Base-by-base conservation (phyloP, 2,113 vertebrate genomes). In the Labrus mixtus region DNA sequence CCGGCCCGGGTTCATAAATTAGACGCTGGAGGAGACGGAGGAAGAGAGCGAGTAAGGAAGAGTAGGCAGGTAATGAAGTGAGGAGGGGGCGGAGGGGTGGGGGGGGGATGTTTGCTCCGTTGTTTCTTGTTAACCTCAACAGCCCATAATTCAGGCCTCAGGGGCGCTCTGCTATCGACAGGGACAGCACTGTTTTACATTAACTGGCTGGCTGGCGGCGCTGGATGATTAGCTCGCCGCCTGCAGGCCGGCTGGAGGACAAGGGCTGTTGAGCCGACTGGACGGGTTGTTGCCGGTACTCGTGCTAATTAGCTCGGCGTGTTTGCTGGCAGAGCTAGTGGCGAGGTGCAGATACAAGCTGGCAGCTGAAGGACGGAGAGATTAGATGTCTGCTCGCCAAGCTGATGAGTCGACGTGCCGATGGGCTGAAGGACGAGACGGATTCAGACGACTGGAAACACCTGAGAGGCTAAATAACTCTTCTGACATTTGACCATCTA, bases 51-150 rank as follows among this genome's bases (percentile, higher is more conserved):
- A 79, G 74, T 64, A 71, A 80, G 81, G 85, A 55, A 54, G 82
- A 83, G 45, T 79, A 63, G 85, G 82, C 85, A 81, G 82, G 85
- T 89, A 89, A 89, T 89, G 88, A 80, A 85, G 80, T 87, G 82
- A 76, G 71, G 69, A 82, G 79, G 69, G 67, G 41, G 3, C 60
- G 73, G 60, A 46, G 56, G 55, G 65, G 48, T 51, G 56, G 61
- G 79, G 74, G 77, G 81, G 46, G 48, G 58, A 8, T 62, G 79
- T 74, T 77, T 77, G 72, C 78, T 73, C 37, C 2, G 8, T 76
- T 83, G 63, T 76, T 81, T 65, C 89, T 88, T 82, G 79, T 88
- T 88, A 88, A 85, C 82, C 82, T 77, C 76, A 86, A 55, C 78
- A 78, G 54, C 54, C 77, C 82, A 85, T 88, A 83, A 85, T 85